Conservation (phyloP, 2,797 vertebrate species). For the Hippocampus kuda region DNA sequence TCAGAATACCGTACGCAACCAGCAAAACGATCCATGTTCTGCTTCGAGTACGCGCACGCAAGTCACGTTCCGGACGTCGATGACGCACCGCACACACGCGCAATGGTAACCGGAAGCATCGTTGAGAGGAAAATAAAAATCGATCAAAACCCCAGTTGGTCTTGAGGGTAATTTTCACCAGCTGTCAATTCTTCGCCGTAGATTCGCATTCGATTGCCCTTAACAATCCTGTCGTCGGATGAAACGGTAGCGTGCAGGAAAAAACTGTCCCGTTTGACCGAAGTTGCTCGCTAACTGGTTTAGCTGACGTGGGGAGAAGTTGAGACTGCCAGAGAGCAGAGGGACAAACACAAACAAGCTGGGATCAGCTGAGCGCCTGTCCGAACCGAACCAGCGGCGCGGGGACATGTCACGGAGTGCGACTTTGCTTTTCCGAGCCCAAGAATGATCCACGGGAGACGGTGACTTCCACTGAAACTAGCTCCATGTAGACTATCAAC, state of each 20-base stretch:
- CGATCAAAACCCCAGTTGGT: conserved; percentile 52
- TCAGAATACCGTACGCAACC: background rate
- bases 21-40: background rate
- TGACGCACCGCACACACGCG: conserved; percentile 60
- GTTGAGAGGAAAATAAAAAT: conserved; percentile 67
- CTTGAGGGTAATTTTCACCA: conserved; percentile 36
- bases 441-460: conserved; percentile 42
- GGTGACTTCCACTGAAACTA: conserved; percentile 37
- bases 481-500: conserved; percentile 60
- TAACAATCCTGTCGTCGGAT: conserved; percentile 21
- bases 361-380: conserved; percentile 57
- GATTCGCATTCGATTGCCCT: conserved; percentile 12
- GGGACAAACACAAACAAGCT: conserved; percentile 71
- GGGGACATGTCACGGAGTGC: conserved; percentile 44
- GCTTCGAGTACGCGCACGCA: conserved; percentile 53
- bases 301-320: conserved; percentile 70
- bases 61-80: conserved; percentile 36
- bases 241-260: conserved; percentile 20
- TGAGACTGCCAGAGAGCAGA: conserved; percentile 59
- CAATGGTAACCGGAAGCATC: conserved; percentile 72
- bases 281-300: conserved; percentile 60
- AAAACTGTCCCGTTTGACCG: conserved; percentile 28
- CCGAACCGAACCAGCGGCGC: conserved; percentile 52
- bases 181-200: conserved; percentile 26
- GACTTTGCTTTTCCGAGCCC: conserved; percentile 29